Evolutionary conservation across 92 coral and sea anemone species (phyloP), one percentile per base, ranked within the genome.

Genomic region (Galaxea fascicularis): DNA sequence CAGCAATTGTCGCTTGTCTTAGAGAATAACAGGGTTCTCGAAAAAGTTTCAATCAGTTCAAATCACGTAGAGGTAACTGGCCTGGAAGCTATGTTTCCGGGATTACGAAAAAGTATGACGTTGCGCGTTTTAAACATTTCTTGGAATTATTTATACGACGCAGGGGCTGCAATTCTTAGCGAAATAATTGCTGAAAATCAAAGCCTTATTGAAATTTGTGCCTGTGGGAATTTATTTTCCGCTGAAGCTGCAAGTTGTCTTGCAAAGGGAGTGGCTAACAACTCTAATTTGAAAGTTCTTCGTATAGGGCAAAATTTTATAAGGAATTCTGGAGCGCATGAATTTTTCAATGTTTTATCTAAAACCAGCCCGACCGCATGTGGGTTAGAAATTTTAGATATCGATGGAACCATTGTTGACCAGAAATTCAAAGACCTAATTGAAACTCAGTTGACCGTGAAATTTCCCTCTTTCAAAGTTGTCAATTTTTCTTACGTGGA

Each of bases 131-230:
- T 97, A 20, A 92, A 95, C 78, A 81, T 97, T n/a, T 97, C 99
- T 20, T 97, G 98, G 98, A 97, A 94, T 66, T 93, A 94, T 82
- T 60, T 97, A 21, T 82, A 89, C 78, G 96, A 97, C 59, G 74
- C 78, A 5, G 98, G 99, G n/a, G 94, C 95, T 45, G 75, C 77
- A 66, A 73, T 75, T 25, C 72, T 95, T 16, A 94, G 93, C 9
- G 93, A 93, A 4, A 62, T 91, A 0, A 82, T 97, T 17, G 84
- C 76, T 21, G 80, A 58, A 24, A 93, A 80, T 60, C 83, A 62
- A 59, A 88, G 93, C 52, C 82, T 97, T 62, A 21, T 78, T 26
- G 93, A 91, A 60, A 59, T 97, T 26, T 41, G 74, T 26, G 88
- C 90, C 15, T 95, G 95, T 59, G 99, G 99, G 21, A 97, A 97